Evolutionary conservation across 2,888 invertebrate species (phyloP), one percentile per base, ranked within the genome.

Genomic region (Thalpophila matura): DNA sequence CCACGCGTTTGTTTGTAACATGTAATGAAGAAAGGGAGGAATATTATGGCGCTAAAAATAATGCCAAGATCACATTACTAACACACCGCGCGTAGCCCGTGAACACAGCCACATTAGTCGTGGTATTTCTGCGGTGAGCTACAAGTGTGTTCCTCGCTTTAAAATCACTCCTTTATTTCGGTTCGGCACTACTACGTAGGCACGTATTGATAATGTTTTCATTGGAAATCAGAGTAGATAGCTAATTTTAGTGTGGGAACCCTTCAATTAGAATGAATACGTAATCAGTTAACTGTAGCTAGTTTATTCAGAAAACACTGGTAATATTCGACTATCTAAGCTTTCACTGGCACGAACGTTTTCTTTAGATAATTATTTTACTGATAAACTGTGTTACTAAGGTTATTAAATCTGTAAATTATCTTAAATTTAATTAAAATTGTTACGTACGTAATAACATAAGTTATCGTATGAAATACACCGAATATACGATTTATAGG

Each of bases 21-120:
- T 57, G 40, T 73, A 63, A 73, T 43, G 56, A 51, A 63, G 73
- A 73, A 68, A 73, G 35, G 50, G 20, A 38, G 45, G 33, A 54
- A 60, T 63, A 72, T 62, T 49, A 58, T 45, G 9, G 45, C 18
- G 14, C 50, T 2, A 22, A 54, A 56, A 73, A 63, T 59, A 57
- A 20, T 24, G 50, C 42, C 24, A 31, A 29, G 26, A 51, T 42
- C 14, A 62, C 42, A 69, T 61, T 61, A 55, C 35, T 61, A 35
- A 49, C 35, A 35, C 24, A 37, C 42, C 22, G 40, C 33, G 40
- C 27, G 22, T 33, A n/a, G 18, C 24, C 10, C 10, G 35, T n/a
- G 20, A 35, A 29, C 37, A 27, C 43, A 12, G 43, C n/a, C 18
- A 31, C 49, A 18, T 63, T 38, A n/a, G 50, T 62, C 45, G n/a